Percentiles rank a stretch among this genome's conserved stretches.
phyloP scores from a whole-genome alignment of 2,888 invertebrate species.

The Pyrrhosoma nymphula region DNA sequence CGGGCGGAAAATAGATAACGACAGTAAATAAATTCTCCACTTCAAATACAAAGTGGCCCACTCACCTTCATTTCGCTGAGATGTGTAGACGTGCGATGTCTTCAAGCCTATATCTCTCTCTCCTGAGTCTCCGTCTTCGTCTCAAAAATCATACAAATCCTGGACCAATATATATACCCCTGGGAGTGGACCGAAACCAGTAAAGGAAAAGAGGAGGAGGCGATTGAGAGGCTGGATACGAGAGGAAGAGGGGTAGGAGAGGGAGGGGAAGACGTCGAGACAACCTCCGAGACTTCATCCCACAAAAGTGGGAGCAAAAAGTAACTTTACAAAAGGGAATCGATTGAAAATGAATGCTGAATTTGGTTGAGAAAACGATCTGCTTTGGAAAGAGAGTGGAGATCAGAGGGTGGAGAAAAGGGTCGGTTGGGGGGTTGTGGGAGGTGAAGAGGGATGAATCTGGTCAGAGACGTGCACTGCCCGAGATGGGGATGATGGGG shows the following conservation, averaged over 20 bases:
- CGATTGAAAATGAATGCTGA: conserved; percentile 14
- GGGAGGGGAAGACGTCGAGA: background rate
- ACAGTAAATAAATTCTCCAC: too few relatives aligned
- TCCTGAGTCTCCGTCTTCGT: conserved; percentile 57
- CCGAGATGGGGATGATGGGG: background rate
- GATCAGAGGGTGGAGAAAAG: background rate
- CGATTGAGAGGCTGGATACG: background rate
- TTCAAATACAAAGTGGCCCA: background rate
- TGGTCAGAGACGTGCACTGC: background rate
- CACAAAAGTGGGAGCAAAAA: background rate
- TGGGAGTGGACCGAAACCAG: background rate
- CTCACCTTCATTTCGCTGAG: background rate
- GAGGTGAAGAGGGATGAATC: background rate
- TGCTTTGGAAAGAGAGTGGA: background rate
- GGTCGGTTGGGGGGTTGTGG: background rate
- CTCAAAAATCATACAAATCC: conserved; percentile 6
- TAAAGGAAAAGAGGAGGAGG: background rate
- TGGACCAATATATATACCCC: conserved; percentile 32
- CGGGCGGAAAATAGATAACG: too few relatives aligned
- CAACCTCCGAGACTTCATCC: background rate
- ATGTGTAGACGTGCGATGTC: background rate
- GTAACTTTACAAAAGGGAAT: background rate
- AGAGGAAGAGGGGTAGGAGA: background rate
- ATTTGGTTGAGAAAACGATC: background rate
- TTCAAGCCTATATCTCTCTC: background rate